These are phyloP conservation scores for Kryptolebias ocellatus DNA, from an alignment of 2,797 vertebrate genomes.

Conservation along the genomic window DNA sequence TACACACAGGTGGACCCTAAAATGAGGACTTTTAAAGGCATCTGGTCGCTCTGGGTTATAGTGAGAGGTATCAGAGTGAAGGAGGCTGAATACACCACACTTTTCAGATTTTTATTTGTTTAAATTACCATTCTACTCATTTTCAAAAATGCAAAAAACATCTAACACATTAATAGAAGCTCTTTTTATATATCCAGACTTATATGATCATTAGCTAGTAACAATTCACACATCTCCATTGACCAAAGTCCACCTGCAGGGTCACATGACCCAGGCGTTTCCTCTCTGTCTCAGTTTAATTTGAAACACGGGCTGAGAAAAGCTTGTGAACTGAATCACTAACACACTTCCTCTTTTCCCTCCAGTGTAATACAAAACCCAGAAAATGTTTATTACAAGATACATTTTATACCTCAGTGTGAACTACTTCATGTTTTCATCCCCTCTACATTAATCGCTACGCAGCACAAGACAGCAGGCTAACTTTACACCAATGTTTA, in stretches of 20 bases:
- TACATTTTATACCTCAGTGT: too few species aligned
- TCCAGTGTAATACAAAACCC: background rate
- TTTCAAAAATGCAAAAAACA: background rate
- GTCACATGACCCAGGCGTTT: conserved; percentile 16
- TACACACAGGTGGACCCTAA: too few species aligned
- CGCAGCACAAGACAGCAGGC: background rate
- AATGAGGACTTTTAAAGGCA: too few species aligned
- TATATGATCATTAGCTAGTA: conserved; percentile 27
- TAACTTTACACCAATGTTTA: background rate
- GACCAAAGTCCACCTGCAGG: conserved; percentile 59
- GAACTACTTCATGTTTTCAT: background rate
- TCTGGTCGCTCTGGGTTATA: too few species aligned
- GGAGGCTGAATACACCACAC: too few species aligned
- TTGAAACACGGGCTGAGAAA: conserved; percentile 5
- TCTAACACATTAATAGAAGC: background rate
- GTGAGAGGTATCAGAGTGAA: too few species aligned
- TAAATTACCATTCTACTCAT: too few species aligned
- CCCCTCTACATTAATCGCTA: background rate
- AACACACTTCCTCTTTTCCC: background rate
- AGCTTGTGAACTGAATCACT: background rate
- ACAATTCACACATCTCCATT: conserved; percentile 14
- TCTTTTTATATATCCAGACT: background rate
- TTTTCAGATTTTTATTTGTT: too few species aligned
- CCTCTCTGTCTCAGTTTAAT: background rate
- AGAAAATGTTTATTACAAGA: background rate